Evolutionary conservation across 92 coral and sea anemone species (phyloP).

Genomic region (Virgularia gustaviana): DNA sequence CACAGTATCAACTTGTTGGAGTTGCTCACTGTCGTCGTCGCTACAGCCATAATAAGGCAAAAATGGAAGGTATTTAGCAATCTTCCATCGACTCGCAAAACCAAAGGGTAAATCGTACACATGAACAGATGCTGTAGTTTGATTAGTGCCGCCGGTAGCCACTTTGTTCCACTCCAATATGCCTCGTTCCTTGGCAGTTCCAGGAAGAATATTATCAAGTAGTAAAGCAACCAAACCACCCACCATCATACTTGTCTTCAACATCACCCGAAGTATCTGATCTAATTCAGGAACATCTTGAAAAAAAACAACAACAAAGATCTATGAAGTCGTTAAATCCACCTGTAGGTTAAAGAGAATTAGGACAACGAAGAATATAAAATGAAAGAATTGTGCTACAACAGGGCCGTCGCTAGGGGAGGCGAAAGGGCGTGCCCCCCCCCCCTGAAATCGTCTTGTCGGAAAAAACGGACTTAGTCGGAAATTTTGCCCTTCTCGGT

Average conservation of each 20-base stretch:
- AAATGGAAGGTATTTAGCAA: constrained; percentile 64
- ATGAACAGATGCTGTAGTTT: constrained; percentile 32
- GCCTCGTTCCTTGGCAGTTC: constrained; percentile 85
- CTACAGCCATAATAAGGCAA: constrained; percentile 64
- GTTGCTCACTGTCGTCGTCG: too few relatives aligned
- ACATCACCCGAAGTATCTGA: constrained; percentile 76
- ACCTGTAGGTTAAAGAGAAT: background rate
- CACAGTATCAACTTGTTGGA: too few relatives aligned
- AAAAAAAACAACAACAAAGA: background rate
- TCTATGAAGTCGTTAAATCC: background rate
- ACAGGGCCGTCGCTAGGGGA: too few relatives aligned
- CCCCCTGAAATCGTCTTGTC: too few relatives aligned
- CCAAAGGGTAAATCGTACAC: constrained; percentile 70
- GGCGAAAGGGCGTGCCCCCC: too few relatives aligned
- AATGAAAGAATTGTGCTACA: too few relatives aligned
- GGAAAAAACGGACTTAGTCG: too few relatives aligned
- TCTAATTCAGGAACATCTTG: constrained; percentile 63
- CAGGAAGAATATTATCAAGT: constrained; percentile 93
- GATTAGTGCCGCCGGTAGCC: too few relatives aligned
- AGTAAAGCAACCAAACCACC: constrained; percentile 76
- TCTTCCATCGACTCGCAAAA: constrained; percentile 40
- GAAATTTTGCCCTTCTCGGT: too few relatives aligned
- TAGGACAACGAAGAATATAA: too few relatives aligned
- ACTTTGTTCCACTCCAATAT: constrained; percentile 74
- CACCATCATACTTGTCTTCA: constrained; percentile 84